Evolutionary conservation across 2,797 vertebrate species (phyloP).

Genomic region (Psittacula derbiana): DNA sequence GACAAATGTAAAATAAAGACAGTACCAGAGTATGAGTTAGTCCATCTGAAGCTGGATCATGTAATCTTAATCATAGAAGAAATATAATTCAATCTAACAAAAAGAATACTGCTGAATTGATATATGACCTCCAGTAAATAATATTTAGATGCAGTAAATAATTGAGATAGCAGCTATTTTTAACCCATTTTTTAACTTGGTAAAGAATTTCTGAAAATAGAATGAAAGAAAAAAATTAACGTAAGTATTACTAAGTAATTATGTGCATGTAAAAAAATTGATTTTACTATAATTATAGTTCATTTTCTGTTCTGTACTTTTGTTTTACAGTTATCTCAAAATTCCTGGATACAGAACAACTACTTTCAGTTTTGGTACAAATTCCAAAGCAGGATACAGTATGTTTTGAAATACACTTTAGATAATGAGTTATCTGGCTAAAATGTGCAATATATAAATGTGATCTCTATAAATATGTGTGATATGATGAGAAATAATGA

Average conservation of each 20-base stretch:
- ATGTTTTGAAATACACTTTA: slow-evolving; percentile 49
- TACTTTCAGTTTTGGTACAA: slow-evolving; percentile 93
- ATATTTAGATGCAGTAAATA: neutral
- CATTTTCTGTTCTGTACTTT: neutral
- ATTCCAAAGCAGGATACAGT: slow-evolving; percentile 97
- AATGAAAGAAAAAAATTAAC: neutral
- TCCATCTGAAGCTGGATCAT: neutral
- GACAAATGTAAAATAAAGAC: neutral
- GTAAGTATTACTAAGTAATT: neutral
- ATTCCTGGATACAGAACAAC: slow-evolving; percentile 95
- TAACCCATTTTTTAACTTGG: neutral
- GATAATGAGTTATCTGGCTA: neutral
- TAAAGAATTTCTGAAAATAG: neutral
- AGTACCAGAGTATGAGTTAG: neutral
- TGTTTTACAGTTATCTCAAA: slow-evolving; percentile 85
- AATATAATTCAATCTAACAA: neutral
- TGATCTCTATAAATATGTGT: neutral
- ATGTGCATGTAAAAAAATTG: neutral
- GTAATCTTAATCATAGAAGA: neutral
- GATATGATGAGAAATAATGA: neutral
- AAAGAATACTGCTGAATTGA: neutral
- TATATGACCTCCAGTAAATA: neutral
- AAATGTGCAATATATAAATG: neutral
- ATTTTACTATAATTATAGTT: neutral
- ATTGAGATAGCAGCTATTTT: neutral